These are phyloP conservation scores for Dexiosoma caninum DNA, from an alignment of 2,888 invertebrate genomes.

Conservation along the genomic window DNA sequence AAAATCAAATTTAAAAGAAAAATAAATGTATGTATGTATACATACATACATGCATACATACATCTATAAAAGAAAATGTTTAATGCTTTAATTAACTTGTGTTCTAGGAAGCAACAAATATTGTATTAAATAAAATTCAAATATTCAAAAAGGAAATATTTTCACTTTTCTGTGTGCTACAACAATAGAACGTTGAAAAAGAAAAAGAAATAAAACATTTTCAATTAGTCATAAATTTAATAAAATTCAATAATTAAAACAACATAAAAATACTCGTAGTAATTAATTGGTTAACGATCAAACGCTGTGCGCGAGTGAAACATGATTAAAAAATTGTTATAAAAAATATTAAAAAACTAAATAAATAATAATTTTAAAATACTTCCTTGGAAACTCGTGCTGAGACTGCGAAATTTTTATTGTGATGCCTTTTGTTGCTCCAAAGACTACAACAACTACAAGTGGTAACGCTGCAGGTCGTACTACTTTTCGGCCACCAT, in stretches of 20 bases:
- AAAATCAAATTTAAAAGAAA: background rate
- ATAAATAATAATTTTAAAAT: background rate
- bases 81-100: constrained; percentile 37
- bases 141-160: constrained; percentile 11
- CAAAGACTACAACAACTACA: constrained; percentile 70
- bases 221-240: constrained; percentile 22
- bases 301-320: background rate
- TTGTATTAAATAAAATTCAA: constrained; percentile 15
- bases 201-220: constrained; percentile 16
- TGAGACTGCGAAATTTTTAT: constrained; percentile 48
- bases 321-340: constrained; percentile 34
- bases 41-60: too few species aligned
- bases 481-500: constrained; percentile 84
- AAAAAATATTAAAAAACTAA: constrained; percentile 13
- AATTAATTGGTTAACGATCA: constrained; percentile 9
- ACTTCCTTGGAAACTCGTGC: background rate
- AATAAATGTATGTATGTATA: background rate
- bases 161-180: constrained; percentile 28
- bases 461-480: constrained; percentile 73
- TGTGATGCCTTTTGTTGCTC: constrained; percentile 76
- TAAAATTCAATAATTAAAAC: constrained; percentile 4
- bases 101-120: constrained; percentile 18
- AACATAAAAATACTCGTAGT: background rate
- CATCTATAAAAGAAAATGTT: constrained; percentile 32
- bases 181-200: constrained; percentile 31